These are phyloP conservation scores for Antedon bifida DNA, from an alignment of 35 echinoderm and acorn worm genomes.

Conservation along the genomic window DNA sequence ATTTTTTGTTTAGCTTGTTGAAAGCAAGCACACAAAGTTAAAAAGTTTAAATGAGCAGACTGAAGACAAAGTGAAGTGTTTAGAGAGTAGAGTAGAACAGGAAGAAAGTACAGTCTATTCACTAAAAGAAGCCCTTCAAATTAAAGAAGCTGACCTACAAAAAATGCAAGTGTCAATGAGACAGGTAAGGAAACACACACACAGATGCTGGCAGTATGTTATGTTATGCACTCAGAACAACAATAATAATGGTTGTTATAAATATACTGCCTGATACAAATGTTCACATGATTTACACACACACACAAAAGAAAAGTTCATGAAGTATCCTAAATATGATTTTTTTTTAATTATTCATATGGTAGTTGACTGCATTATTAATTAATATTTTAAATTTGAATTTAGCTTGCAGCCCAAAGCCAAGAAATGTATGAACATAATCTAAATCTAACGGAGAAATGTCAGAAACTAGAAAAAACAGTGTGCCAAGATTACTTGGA, in stretches of 20 bases:
- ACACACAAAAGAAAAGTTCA: no score
- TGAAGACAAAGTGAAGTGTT: not conserved
- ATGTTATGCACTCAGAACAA: no score
- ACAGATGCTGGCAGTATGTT: no score
- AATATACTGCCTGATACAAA: no score
- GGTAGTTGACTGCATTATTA: no score
- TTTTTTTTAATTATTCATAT: no score
- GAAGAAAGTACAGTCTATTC: not conserved
- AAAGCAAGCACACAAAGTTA: not conserved
- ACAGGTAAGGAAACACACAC: not conserved
- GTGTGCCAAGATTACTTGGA: slow-evolving; percentile 44
- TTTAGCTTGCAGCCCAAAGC: slow-evolving; percentile 66
- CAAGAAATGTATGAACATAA: slow-evolving; percentile 80
- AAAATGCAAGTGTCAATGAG: not conserved
- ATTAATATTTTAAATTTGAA: not conserved
- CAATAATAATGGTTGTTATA: no score
- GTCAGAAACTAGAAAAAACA: slow-evolving; percentile 32
- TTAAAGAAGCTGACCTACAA: not conserved
- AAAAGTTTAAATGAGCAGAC: not conserved
- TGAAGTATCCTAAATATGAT: no score
- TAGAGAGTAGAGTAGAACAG: not conserved
- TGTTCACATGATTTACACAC: no score
- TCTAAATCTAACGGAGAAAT: slow-evolving; percentile 51
- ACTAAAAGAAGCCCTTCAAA: not conserved
- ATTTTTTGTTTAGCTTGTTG: not conserved